Base-by-base conservation (phyloP, 1,140 invertebrate genomes). In the Ceratosolen fusciceps region DNA sequence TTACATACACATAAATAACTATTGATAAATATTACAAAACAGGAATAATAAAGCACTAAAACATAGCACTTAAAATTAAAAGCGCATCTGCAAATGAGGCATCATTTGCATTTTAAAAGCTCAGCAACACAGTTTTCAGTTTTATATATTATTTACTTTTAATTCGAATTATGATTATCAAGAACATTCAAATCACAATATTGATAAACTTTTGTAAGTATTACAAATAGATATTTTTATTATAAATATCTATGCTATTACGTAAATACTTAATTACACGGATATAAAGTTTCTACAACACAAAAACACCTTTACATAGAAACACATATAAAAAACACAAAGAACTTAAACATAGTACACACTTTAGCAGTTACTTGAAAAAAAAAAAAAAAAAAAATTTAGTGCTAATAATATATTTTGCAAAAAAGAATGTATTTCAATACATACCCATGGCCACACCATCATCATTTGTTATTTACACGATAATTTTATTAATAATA, bases 361-460 rank as follows among this genome's bases (percentile, higher is more conserved):
- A 7, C 4, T 9, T 60, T 29, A 10, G 9, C 12, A 58, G 26
- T 34, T 43, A 21, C 16, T 39, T 43, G 2, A 31, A 52, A 52
- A 14, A 52, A 2, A 43, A 16, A 31, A 56, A 77, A 37, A 16
- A 68, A 21, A 14, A 21, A 60, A 70, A 39, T 24, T 34, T 72
- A n/a, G 58, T 52, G 60, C 47, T 47, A 24, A 75, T 68, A 68
- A 56, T 77, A 37, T 12, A 29, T 39, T n/a, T 26, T 21, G 14
- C 65, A 52, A 71, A 54, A 54, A 21, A 39, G 12, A 34, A 62
- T 52, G 7, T 56, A 52, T 21, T 43, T 62, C 39, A 47, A 88
- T 89, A 89, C 86, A 88, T 89, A 90, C 87, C 89, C 89, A 90
- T 90, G 89, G 89, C 89, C 89, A 90, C 89, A 89, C 87, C 87